phyloP scores from a whole-genome alignment of 2,113 vertebrate species.

The Ceyx margarethae region DNA sequence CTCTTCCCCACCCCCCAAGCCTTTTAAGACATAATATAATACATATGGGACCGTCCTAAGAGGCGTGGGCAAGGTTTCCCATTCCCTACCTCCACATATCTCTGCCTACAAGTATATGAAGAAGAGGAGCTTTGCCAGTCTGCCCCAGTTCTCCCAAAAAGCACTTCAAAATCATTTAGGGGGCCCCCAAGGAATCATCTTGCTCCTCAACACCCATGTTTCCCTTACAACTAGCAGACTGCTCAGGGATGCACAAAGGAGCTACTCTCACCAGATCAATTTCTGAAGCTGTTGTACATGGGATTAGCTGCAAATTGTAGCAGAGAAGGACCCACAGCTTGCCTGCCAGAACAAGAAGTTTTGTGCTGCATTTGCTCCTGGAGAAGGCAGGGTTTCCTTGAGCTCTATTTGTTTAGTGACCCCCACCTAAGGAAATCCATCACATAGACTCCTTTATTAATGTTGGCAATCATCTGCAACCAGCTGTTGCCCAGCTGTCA shows the following conservation, averaged over 20 bases:
- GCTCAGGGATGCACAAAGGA: background rate
- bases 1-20: background rate
- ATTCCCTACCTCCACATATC: background rate
- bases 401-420: slow-evolving; percentile 46
- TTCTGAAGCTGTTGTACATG: slow-evolving; percentile 42
- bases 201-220: background rate
- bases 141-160: background rate
- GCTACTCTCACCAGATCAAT: slow-evolving; percentile 12
- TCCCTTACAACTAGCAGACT: background rate
- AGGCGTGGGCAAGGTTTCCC: background rate
- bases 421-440: slow-evolving; percentile 25
- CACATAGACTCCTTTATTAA: slow-evolving; percentile 57
- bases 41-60: background rate
- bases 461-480: slow-evolving; percentile 41
- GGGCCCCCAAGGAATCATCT: background rate
- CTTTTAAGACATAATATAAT: background rate
- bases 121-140: background rate
- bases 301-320: slow-evolving; percentile 10
- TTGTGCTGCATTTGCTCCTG: slow-evolving; percentile 46
- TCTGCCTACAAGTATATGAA: background rate
- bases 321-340: background rate
- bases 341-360: slow-evolving; percentile 34
- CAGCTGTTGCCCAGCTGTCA: slow-evolving; percentile 68
- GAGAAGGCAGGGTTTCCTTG: slow-evolving; percentile 44
- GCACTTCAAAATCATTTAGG: background rate